Evolutionary conservation across 1,140 invertebrate genomes (phyloP).

Genomic region (Cydia amplana): DNA sequence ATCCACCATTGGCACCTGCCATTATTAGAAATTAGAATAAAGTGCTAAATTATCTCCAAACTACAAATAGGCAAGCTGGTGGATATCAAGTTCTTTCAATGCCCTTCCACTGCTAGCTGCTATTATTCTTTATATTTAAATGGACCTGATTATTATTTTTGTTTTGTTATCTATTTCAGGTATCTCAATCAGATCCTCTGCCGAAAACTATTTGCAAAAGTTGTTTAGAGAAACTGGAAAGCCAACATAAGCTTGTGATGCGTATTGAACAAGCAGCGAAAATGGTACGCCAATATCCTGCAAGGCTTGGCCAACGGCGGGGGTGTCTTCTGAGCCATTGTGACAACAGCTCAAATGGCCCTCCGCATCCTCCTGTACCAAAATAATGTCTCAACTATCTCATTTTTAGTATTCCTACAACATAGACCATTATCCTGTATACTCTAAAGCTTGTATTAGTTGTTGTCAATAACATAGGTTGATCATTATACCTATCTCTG

Average conservation of each 20-base stretch:
- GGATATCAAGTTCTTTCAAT: conserved; percentile 1
- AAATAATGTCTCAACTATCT: conserved; percentile 42
- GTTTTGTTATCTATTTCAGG: conserved; percentile 74
- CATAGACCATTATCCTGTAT: conserved; percentile 1
- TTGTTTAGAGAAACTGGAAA: conserved; percentile 84
- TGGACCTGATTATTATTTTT: conserved; percentile 34
- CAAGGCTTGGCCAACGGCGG: conserved; percentile 42
- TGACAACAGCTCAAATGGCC: conserved; percentile 52
- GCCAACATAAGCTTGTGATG: conserved; percentile 84
- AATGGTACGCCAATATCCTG: conserved; percentile 59
- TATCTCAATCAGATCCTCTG: conserved; percentile 85
- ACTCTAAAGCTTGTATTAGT: background rate
- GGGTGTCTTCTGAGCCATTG: conserved; percentile 51
- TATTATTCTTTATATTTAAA: conserved; percentile 36
- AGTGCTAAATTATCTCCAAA: background rate
- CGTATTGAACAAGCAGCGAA: conserved; percentile 77
- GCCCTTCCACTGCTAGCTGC: background rate
- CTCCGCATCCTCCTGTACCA: conserved; percentile 50
- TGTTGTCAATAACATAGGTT: too few relatives aligned
- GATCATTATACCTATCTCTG: background rate
- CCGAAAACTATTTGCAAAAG: conserved; percentile 87
- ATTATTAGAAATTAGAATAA: background rate
- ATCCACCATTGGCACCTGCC: too few relatives aligned
- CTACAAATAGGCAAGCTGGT: background rate
- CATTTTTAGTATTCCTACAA: background rate